Evolutionary conservation across 2,113 vertebrate species (phyloP), one percentile per base, ranked within the genome.

Genomic region (Promerops cafer): DNA sequence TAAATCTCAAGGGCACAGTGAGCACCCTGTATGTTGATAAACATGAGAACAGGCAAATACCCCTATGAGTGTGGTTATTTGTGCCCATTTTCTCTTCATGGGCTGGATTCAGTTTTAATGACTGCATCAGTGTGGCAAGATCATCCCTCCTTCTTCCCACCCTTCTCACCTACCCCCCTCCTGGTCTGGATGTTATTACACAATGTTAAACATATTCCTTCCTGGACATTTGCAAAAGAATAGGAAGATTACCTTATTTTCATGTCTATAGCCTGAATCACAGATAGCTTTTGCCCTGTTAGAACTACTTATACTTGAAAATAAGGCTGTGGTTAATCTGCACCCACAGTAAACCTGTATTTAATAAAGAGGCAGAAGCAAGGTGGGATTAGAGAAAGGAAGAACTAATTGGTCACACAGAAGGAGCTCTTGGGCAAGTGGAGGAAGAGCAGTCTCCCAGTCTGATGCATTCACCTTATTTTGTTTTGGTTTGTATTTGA

Each of bases 171-270:
- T 39, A 39, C 45, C 23, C 39, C 33, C 7, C 28, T 61, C 44
- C 40, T 4, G 1, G 16, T 70, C 83, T 4, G 6, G 83, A 86
- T 90, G 93, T 75, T 96, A 93, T 92, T 89, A 83, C 72, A 83
- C 74, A 21, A 65, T 28, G 70, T 88, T 85, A 85, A 93, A 89
- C 26, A 68, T 92, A 90, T 87, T 90, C 71, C 92, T 92, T 90
- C 90, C 88, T 57, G 40, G 49, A 68, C 45, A 83, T 96, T 94
- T 96, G 88, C 94, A 96, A 96, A 93, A 94, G 68, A 95, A 97
- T 90, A 78, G 88, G 93, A 94, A 95, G 95, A 96, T 93, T 90
- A 92, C 95, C 93, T 95, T 92, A 77, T 96, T 96, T 95, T 93
- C 80, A 95, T 91, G 93, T 89, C 86, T 95, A 90, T 87, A 89